These are phyloP conservation scores for Limnephilus lunatus DNA, from an alignment of 2,888 invertebrate genomes.

Conservation along the genomic window DNA sequence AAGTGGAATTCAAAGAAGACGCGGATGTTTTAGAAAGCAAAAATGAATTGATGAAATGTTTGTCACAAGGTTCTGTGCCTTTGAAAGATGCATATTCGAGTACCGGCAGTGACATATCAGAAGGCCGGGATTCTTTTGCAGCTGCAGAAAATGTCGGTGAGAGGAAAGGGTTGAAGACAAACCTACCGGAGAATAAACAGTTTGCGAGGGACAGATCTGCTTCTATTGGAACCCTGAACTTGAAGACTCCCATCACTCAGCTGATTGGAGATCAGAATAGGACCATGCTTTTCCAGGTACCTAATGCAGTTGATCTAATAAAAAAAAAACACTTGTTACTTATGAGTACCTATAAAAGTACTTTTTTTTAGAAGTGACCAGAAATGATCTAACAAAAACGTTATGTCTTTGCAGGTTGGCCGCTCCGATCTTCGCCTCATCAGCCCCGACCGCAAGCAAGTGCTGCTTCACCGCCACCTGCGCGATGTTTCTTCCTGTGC, in stretches of 20 bases:
- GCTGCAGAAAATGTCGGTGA: slow-evolving; percentile 18
- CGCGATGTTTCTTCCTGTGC: slow-evolving; percentile 93
- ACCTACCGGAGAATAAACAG: slow-evolving; percentile 73
- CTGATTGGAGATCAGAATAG: slow-evolving; percentile 86
- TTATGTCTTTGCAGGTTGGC: slow-evolving; percentile 80
- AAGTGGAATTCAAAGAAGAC: slow-evolving; percentile 46
- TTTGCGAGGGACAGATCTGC: slow-evolving; percentile 79
- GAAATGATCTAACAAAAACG: slow-evolving; percentile 13
- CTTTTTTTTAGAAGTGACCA: neutral
- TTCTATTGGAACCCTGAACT: slow-evolving; percentile 78
- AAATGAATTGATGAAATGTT: neutral
- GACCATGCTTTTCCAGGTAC: slow-evolving; percentile 93
- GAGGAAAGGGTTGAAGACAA: slow-evolving; percentile 44
- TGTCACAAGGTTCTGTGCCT: neutral
- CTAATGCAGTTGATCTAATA: neutral
- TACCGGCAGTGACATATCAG: slow-evolving; percentile 44
- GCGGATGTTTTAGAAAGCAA: slow-evolving; percentile 18
- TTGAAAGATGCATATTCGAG: slow-evolving; percentile 22
- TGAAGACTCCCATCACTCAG: slow-evolving; percentile 74
- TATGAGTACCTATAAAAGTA: no score
- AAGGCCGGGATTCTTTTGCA: slow-evolving; percentile 47
- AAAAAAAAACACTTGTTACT: no score
- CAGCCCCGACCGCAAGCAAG: slow-evolving; percentile 94
- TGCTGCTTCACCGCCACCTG: slow-evolving; percentile 91
- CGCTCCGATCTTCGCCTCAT: slow-evolving; percentile 91